Evolutionary conservation across 2,888 invertebrate genomes (phyloP).

Genomic region (Axea sp.): DNA sequence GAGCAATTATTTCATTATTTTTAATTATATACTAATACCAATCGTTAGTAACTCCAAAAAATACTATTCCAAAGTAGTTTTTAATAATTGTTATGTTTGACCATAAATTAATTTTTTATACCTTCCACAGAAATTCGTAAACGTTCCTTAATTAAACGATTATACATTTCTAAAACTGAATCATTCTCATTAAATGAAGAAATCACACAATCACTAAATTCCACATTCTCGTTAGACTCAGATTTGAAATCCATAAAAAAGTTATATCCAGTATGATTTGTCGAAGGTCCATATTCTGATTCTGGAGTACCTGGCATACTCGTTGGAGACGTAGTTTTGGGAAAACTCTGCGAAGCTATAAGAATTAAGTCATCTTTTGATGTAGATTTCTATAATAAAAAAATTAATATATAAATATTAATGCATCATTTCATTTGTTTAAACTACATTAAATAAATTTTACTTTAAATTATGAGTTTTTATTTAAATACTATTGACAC

Average conservation of each 20-base stretch:
- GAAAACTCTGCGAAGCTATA: constrained; percentile 44
- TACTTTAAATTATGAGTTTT: no score
- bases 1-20: no score
- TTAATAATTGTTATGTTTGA: no score
- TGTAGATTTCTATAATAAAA: constrained; percentile 36
- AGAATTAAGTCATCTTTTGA: constrained; percentile 42
- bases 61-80: no score
- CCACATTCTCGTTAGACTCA: neutral
- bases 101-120: no score
- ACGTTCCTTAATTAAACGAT: constrained; percentile 84
- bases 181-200: constrained; percentile 71
- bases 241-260: constrained; percentile 4
- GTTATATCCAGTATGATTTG: constrained; percentile 1
- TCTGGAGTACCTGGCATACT: constrained; percentile 49
- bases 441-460: no score
- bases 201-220: neutral
- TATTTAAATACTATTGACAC: no score
- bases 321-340: constrained; percentile 46
- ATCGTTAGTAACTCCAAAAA: no score
- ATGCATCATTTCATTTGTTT: no score
- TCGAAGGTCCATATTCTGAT: constrained; percentile 17
- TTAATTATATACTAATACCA: no score
- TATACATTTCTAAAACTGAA: constrained; percentile 82
- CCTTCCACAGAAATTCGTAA: constrained; percentile 84
- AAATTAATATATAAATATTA: neutral